A percentile compares a stretch with the other conserved stretches of the same genome.
phyloP scores from a whole-genome alignment of 2,113 vertebrate species.

The Zosterops borbonicus region DNA sequence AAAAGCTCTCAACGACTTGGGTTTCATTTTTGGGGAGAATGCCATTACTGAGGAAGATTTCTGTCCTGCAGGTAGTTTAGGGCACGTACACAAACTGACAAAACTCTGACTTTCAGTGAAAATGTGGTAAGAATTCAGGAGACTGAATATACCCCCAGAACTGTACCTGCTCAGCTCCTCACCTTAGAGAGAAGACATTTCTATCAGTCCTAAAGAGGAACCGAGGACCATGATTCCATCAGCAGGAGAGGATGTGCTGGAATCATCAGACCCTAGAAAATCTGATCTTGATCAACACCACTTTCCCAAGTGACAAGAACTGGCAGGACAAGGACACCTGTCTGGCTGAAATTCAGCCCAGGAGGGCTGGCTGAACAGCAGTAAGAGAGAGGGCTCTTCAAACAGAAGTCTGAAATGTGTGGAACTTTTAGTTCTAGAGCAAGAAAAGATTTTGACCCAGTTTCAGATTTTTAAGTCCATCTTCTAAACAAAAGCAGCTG shows the following conservation, averaged over 20 bases:
- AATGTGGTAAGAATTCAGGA: background rate
- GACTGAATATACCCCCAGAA: background rate
- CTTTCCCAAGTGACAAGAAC: background rate
- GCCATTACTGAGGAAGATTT: background rate
- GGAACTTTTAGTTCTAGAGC: slow-evolving; percentile 20
- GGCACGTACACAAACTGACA: background rate
- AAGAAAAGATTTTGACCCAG: slow-evolving; percentile 55
- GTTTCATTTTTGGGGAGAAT: background rate
- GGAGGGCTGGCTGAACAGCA: background rate
- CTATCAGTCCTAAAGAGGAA: background rate
- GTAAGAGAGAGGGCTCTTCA: background rate
- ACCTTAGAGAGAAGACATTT: background rate
- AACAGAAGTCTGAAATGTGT: background rate
- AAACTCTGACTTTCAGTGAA: background rate
- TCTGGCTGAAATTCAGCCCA: background rate
- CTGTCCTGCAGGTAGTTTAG: background rate
- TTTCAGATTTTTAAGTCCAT: slow-evolving; percentile 50
- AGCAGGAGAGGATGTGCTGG: background rate
- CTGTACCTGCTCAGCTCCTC: background rate
- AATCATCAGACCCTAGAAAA: background rate
- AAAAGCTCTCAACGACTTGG: background rate
- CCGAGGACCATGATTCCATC: background rate
- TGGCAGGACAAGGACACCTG: background rate
- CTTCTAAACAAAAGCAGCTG: slow-evolving; percentile 69
- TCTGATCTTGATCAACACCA: background rate